phyloP scores from a whole-genome alignment of 2,888 invertebrate genomes.

The Troides oblongomaculatus region DNA sequence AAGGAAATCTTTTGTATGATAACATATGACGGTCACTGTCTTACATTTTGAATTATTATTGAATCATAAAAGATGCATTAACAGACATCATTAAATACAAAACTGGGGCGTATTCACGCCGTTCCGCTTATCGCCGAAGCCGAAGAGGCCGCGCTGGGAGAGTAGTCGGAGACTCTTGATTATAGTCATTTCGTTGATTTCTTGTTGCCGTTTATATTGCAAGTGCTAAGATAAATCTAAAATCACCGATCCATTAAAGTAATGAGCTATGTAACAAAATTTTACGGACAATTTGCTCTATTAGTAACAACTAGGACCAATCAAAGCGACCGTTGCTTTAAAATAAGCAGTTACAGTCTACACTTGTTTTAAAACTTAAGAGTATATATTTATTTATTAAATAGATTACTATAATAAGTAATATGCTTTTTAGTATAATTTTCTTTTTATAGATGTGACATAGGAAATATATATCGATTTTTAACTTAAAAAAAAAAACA shows the following conservation, averaged over 20 bases:
- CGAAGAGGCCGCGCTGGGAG: conserved; percentile 11
- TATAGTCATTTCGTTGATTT: conserved; percentile 14
- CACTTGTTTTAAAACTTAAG: too few species aligned
- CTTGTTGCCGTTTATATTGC: conserved; percentile 6
- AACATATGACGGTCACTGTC: not conserved
- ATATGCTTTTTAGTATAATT: too few species aligned
- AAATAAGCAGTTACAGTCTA: too few species aligned
- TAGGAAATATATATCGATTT: not conserved
- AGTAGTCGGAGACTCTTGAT: conserved; percentile 9
- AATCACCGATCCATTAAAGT: conserved; percentile 7
- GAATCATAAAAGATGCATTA: conserved; percentile 1
- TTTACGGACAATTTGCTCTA: conserved; percentile 7
- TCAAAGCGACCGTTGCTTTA: not conserved
- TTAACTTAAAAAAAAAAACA: not conserved
- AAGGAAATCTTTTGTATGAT: too few species aligned
- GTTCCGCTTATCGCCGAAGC: conserved; percentile 14
- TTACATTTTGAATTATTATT: not conserved
- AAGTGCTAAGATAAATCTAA: conserved; percentile 4
- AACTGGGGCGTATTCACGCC: conserved; percentile 14
- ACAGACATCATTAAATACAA: conserved; percentile 13
- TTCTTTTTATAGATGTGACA: not conserved
- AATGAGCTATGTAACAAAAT: conserved; percentile 9
- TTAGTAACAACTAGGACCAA: not conserved
- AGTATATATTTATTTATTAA: too few species aligned
- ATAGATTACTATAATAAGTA: too few species aligned